Conservation (phyloP, 2,888 invertebrate species). For the Drosophila falleni region DNA sequence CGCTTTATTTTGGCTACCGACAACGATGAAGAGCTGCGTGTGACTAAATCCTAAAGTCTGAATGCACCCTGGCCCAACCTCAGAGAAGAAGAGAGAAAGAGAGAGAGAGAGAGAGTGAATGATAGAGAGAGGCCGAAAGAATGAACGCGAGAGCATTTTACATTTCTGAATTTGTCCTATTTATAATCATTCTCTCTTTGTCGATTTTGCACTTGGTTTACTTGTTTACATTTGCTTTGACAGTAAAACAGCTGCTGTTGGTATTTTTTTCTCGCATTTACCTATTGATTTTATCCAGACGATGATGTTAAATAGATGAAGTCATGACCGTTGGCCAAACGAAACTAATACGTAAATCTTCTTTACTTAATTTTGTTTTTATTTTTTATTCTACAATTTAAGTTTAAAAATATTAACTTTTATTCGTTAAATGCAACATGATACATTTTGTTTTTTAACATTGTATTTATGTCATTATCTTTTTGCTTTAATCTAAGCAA, state of each 20-base stretch:
- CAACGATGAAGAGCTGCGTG: conserved; percentile 80
- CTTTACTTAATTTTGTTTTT: too few species aligned
- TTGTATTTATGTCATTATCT: too few species aligned
- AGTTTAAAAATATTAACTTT: background rate
- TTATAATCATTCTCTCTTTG: conserved; percentile 33
- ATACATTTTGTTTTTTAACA: background rate
- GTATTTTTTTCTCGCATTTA: conserved; percentile 33
- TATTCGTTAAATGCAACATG: background rate
- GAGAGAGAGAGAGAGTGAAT: background rate
- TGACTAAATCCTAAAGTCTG: conserved; percentile 66
- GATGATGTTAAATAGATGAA: background rate
- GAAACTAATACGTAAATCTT: too few species aligned
- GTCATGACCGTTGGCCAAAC: background rate
- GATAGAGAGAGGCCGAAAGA: background rate
- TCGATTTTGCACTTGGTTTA: conserved; percentile 1
- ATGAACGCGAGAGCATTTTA: background rate
- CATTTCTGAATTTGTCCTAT: conserved; percentile 42
- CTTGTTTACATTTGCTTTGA: conserved; percentile 65
- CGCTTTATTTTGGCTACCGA: conserved; percentile 68
- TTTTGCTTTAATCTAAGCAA: background rate
- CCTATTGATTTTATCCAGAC: conserved; percentile 68
- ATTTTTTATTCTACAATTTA: too few species aligned
- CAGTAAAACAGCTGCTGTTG: conserved; percentile 52
- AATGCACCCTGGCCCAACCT: conserved; percentile 35
- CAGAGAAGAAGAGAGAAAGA: background rate